Percentiles rank a stretch among this genome's conserved stretches.
Conservation (phyloP, 1,140 invertebrate species). For the Cydia fagiglandana region DNA sequence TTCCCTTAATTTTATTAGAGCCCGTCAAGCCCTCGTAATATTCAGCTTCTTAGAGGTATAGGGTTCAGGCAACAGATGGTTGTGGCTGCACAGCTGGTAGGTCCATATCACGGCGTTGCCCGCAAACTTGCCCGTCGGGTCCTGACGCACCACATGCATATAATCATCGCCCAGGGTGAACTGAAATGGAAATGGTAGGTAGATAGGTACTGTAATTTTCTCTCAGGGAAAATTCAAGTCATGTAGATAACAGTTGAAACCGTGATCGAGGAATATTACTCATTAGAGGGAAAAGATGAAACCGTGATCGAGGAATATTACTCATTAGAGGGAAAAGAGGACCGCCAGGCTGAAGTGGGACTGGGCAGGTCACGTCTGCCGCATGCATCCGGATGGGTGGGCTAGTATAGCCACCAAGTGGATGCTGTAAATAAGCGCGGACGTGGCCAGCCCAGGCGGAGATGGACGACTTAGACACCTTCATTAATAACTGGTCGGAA, state of each 20-base stretch:
- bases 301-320: not conserved
- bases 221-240: not conserved
- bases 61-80: slow-evolving; percentile 29
- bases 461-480: too few relatives aligned
- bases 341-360: too few relatives aligned
- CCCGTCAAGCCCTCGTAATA: not conserved
- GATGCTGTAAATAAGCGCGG: too few relatives aligned
- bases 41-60: slow-evolving; percentile 3
- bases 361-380: too few relatives aligned
- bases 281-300: not conserved
- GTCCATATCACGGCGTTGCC: slow-evolving; percentile 68
- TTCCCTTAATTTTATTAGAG: not conserved
- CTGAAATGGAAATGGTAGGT: slow-evolving; percentile 29
- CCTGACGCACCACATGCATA: slow-evolving; percentile 64
- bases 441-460: too few relatives aligned
- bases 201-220: too few relatives aligned
- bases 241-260: not conserved
- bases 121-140: slow-evolving; percentile 52
- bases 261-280: not conserved
- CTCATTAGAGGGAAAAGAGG: too few relatives aligned
- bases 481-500: too few relatives aligned
- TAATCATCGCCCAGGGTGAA: slow-evolving; percentile 65
- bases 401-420: too few relatives aligned
- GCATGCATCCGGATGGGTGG: too few relatives aligned
- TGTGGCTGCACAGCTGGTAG: slow-evolving; percentile 64